Evolutionary conservation across 2,888 invertebrate genomes (phyloP), one percentile per base, ranked within the genome.

Genomic region (Clistopyga incitator): DNA sequence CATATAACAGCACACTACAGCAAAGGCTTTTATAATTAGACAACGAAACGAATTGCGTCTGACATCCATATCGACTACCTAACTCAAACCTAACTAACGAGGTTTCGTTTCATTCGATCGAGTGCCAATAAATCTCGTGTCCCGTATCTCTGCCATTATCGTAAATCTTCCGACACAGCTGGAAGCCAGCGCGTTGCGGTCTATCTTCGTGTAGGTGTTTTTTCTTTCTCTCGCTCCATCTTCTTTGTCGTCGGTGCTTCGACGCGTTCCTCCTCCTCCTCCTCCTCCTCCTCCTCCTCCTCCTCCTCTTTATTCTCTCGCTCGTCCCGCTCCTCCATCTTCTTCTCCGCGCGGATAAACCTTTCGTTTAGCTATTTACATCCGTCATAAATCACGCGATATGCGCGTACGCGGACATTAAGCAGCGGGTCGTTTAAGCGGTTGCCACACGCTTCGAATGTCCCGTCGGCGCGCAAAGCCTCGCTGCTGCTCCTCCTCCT

Each of bases 61-160:
- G 91, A 91, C 91, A 90, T 91, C 89, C 90, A 89, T 90, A 91
- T 92, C 91, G 90, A 91, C 91, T 90, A 91, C 91, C 89, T 90
- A 90, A 90, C 91, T 89, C 88, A 89, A 89, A 89, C 87, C 88
- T 90, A 91, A 91, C 91, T 92, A 92, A 92, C 92, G 91, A 91
- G 91, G 89, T 90, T 89, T 90, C 90, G 88, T 88, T 89, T 89
- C 90, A 88, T 90, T 90, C 88, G 90, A 90, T 89, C 87, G 89
- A 87, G 82, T 84, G 84, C 87, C 88, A 88, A 92, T 92, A 92
- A 92, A 92, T 92, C 92, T 90, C 85, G 86, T 84, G 84, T 75
- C 83, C 84, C 88, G 88, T 91, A 91, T 91, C 91, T 90, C 88
- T 88, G 90, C 90, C 91, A 92, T 92, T 91, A 92, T 92, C 91